Conservation (phyloP, 2,888 invertebrate genomes). For the Falcaria lacertinaria region DNA sequence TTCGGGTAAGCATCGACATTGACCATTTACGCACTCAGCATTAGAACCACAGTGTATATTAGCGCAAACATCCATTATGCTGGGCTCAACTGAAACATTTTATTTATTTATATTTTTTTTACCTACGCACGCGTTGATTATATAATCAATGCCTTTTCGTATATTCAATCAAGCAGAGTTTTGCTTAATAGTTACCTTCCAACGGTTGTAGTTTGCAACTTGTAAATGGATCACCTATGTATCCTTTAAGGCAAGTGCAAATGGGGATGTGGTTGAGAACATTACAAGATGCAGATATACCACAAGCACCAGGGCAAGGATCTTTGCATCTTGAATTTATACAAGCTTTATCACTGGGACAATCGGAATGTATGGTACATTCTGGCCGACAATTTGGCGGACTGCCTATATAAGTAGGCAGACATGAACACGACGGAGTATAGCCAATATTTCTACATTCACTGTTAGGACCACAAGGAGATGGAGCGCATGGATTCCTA, state of each 20-base stretch:
- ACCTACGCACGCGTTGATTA: too few species aligned
- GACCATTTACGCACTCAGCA: constrained; percentile 82
- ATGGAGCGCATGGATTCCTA: constrained; percentile 79
- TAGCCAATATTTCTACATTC: constrained; percentile 81
- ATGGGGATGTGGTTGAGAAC: constrained; percentile 87
- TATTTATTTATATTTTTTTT: too few species aligned
- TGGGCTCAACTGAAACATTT: constrained; percentile 51
- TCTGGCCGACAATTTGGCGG: constrained; percentile 86
- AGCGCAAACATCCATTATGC: constrained; percentile 81
- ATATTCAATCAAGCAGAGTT: background rate
- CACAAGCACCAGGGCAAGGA: constrained; percentile 89
- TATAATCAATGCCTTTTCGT: background rate
- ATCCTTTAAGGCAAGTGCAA: constrained; percentile 86
- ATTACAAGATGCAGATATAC: constrained; percentile 79
- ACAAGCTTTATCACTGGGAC: constrained; percentile 86
- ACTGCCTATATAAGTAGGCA: constrained; percentile 82
- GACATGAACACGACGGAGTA: constrained; percentile 83
- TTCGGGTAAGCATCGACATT: constrained; percentile 85
- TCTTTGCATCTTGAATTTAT: constrained; percentile 87
- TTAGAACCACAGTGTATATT: constrained; percentile 85
- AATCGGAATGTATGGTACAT: constrained; percentile 86
- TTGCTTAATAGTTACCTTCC: constrained; percentile 60
- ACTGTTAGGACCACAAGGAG: constrained; percentile 84
- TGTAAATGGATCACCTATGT: constrained; percentile 87
- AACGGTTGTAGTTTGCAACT: constrained; percentile 75